Base-by-base conservation (phyloP, 2,797 vertebrate species). In the Capromys pilorides region DNA sequence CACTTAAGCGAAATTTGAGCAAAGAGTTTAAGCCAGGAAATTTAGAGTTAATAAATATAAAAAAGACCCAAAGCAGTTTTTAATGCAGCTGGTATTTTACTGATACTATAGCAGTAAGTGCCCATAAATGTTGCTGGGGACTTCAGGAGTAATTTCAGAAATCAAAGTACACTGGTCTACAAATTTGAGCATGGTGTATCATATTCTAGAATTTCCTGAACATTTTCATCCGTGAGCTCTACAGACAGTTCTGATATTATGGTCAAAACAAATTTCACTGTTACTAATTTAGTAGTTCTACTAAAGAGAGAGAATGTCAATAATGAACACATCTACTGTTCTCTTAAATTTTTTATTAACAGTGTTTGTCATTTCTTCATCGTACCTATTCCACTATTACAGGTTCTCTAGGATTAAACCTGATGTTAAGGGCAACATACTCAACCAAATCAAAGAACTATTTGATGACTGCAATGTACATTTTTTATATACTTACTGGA, bases 1-100 rank as follows among this genome's bases (percentile, higher is more conserved):
- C 57, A 84, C 83, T 90, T 90, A 26, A 91, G 41, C 94, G 59
- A 95, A 93, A 82, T 93, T 85, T 95, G 69, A 93, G 39, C 39
- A 90, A 86, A 96, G 33, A 92, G 19, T 49, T 93, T 93, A 95
- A 96, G 59, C 22, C 59, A 62, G 0, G 61, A 67, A 78, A 5
- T 90, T 97, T 92, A 59, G 41, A 59, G 80, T 96, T 88, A 36
- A 1, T 95, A 51, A 39, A 88, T 85, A 89, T 75, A 71, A 71
- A 81, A 95, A 93, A 93, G 12, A 83, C 11, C 4, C 69, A 93
- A 85, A 88, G 33, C 67, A 69, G 9, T 95, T 94, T 77, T 90
- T 95, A 54, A 92, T 90, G 92, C 28, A 94, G 86, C 51, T 83
- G 36, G 4, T 92, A 9, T 96, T 94, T 94, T 91, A 61, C 45